A percentile compares a stretch with the other conserved stretches of the same genome.
Evolutionary conservation across 2,797 vertebrate genomes (phyloP).

Genomic region (Tenualosa ilisha): DNA sequence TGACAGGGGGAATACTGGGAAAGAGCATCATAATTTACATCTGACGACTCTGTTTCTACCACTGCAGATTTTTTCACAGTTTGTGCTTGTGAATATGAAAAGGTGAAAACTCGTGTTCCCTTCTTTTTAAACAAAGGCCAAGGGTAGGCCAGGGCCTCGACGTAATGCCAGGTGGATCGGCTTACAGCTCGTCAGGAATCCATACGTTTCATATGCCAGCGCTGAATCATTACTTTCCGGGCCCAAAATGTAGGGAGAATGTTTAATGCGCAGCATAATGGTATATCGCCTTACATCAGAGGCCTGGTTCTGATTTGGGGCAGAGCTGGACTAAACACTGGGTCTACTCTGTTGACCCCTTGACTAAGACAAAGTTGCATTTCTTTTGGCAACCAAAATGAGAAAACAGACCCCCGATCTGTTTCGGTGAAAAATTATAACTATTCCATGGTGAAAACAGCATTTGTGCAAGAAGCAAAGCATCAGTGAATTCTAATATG

Average conservation of each 20-base stretch:
- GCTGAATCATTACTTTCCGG: conserved; percentile 71
- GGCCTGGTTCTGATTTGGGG: conserved; percentile 55
- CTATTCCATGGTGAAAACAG: neutral
- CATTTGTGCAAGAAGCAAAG: neutral
- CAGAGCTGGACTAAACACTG: neutral
- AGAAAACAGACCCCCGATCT: neutral
- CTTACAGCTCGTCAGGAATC: conserved; percentile 68
- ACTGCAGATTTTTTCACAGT: conserved; percentile 36
- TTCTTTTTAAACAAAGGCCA: conserved; percentile 31
- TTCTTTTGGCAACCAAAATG: conserved; percentile 18
- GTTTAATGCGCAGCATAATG: conserved; percentile 69
- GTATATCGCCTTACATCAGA: conserved; percentile 69
- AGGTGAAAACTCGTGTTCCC: conserved; percentile 24
- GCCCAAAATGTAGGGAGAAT: conserved; percentile 65
- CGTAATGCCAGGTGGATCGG: conserved; percentile 61
- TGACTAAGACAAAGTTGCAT: neutral
- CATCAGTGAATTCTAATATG: neutral
- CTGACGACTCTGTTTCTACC: conserved; percentile 42
- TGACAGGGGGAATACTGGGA: conserved; percentile 58
- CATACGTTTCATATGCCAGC: conserved; percentile 64
- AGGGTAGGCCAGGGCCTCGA: neutral
- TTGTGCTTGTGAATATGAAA: conserved; percentile 28
- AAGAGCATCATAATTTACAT: conserved; percentile 63
- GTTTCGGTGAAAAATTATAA: neutral
- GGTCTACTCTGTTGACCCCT: neutral